Percentiles rank a stretch among this genome's conserved stretches.
phyloP scores from a whole-genome alignment of 2,888 invertebrate species.

The Embidobia sp. region DNA sequence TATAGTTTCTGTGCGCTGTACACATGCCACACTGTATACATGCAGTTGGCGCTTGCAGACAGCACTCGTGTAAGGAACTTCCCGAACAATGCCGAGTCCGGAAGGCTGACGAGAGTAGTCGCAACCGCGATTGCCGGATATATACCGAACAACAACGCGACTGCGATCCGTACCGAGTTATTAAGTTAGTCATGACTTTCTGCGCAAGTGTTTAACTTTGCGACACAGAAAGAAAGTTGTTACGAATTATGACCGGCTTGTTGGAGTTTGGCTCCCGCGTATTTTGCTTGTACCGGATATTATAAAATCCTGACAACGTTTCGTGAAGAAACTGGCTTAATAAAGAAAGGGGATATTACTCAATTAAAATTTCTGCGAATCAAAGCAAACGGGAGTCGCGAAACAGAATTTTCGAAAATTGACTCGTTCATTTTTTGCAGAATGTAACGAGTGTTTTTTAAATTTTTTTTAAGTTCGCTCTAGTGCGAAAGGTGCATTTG shows the following conservation, averaged over 20 bases:
- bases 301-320: too few species aligned
- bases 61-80: conserved; percentile 50
- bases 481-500: too few species aligned
- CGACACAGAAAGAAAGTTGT: conserved; percentile 36
- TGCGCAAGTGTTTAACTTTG: conserved; percentile 38
- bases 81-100: conserved; percentile 53
- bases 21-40: background rate
- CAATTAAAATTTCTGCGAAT: too few species aligned
- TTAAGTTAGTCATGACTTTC: conserved; percentile 41
- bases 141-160: conserved; percentile 42
- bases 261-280: conserved; percentile 21
- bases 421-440: too few species aligned
- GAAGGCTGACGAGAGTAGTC: conserved; percentile 52
- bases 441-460: too few species aligned
- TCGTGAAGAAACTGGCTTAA: background rate
- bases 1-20: background rate
- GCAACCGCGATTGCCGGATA: conserved; percentile 49
- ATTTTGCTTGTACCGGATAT: conserved; percentile 22
- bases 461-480: too few species aligned
- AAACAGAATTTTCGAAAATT: too few species aligned
- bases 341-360: too few species aligned
- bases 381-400: too few species aligned
- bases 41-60: conserved; percentile 29
- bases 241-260: conserved; percentile 31
- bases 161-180: conserved; percentile 40